A percentile compares a stretch with the other conserved stretches of the same genome.
Conservation (phyloP, 2,888 invertebrate genomes). For the Dicycla oo region DNA sequence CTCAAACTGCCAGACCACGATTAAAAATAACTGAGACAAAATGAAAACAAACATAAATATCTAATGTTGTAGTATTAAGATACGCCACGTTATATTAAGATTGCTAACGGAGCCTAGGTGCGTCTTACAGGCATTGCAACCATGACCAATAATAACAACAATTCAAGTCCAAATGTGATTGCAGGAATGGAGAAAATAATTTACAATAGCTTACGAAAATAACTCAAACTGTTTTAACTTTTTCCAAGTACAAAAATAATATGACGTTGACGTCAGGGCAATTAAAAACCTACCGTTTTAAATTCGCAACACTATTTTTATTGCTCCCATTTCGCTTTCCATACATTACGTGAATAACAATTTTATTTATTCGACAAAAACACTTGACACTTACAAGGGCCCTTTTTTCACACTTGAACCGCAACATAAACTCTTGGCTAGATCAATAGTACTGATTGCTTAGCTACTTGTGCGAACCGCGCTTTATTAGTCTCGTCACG, state of each 20-base stretch:
- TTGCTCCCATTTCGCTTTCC: conserved; percentile 4
- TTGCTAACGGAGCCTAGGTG: neutral
- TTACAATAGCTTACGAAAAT: neutral
- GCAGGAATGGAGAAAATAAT: neutral
- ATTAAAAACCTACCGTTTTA: conserved; percentile 21
- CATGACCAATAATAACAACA: neutral
- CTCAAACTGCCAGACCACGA: no score
- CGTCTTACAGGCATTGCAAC: neutral
- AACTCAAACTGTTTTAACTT: neutral
- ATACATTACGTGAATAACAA: neutral
- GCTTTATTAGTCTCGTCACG: conserved; percentile 46
- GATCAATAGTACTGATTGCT: conserved; percentile 71
- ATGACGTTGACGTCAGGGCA: neutral
- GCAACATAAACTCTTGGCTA: conserved; percentile 58
- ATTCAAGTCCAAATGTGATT: neutral
- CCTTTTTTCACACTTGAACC: conserved; percentile 65
- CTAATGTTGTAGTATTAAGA: neutral
- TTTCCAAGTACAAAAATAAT: neutral
- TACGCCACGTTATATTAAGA: neutral
- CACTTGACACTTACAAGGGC: conserved; percentile 10
- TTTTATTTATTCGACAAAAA: conserved; percentile 17
- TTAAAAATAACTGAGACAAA: no score
- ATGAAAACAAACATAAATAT: no score
- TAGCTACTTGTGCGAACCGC: conserved; percentile 41
- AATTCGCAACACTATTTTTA: conserved; percentile 19